Percentiles rank a stretch among this genome's conserved stretches.
These are phyloP conservation scores for Sarcophaga variegata DNA, from an alignment of 2,888 invertebrate species.

Conservation along the genomic window DNA sequence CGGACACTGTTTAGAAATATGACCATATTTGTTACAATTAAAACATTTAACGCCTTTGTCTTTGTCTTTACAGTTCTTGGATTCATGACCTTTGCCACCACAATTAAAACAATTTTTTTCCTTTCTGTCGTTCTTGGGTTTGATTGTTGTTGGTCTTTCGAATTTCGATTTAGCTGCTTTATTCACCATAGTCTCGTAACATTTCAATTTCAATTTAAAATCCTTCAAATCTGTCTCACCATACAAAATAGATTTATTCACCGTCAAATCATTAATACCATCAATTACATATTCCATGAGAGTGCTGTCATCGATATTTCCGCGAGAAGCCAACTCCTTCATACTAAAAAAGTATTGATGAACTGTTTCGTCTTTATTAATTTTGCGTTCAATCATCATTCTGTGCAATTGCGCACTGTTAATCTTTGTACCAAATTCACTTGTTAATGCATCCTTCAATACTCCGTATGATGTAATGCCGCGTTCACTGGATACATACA, in stretches of 20 bases:
- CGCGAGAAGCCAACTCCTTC: conserved; percentile 19
- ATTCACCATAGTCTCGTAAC: too few species aligned
- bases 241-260: too few species aligned
- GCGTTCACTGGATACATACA: conserved; percentile 23
- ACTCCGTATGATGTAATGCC: conserved; percentile 27
- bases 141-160: background rate
- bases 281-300: too few species aligned
- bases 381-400: conserved; percentile 71
- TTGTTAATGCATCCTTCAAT: conserved; percentile 13
- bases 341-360: conserved; percentile 34
- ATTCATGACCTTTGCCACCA: conserved; percentile 59
- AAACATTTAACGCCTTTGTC: conserved; percentile 61
- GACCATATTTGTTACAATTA: conserved; percentile 48
- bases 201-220: background rate
- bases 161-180: background rate
- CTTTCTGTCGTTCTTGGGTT: conserved; percentile 28
- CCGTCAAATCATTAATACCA: too few species aligned
- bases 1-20: conserved; percentile 40
- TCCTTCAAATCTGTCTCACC: too few species aligned
- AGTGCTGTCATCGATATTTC: conserved; percentile 10
- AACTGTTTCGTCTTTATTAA: conserved; percentile 69
- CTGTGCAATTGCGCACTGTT: conserved; percentile 62
- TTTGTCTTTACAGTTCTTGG: conserved; percentile 47
- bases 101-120: conserved; percentile 59
- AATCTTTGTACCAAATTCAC: conserved; percentile 1